A percentile compares a stretch with the other conserved stretches of the same genome.
Conservation (phyloP, 1,140 invertebrate species). For the Eulimnadia texana region DNA sequence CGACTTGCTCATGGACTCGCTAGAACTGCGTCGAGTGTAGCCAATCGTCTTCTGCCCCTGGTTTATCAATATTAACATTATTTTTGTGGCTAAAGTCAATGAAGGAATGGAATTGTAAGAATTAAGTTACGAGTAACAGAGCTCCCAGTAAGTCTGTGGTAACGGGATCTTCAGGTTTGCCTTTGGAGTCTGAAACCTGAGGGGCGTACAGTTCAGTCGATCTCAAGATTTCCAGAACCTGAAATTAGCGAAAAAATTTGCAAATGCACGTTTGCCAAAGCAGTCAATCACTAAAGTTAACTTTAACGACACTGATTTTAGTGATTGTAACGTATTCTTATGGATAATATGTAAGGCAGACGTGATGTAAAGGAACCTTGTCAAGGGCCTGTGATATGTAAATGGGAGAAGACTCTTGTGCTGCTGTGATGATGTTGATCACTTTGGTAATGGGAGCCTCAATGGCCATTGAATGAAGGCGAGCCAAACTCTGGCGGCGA, state of each 20-base stretch:
- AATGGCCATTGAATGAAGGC: conserved; percentile 66
- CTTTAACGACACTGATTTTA: too few relatives aligned
- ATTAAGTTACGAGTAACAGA: conserved; percentile 52
- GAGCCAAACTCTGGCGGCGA: conserved; percentile 70
- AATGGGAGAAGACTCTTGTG: conserved; percentile 65
- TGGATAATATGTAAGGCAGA: too few relatives aligned
- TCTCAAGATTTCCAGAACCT: conserved; percentile 72
- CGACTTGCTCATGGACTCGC: conserved; percentile 36
- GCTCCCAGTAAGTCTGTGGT: conserved; percentile 84
- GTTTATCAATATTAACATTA: background rate
- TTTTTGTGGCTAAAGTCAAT: background rate
- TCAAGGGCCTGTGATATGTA: conserved; percentile 55
- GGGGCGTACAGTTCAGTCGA: conserved; percentile 84
- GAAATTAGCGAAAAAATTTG: background rate
- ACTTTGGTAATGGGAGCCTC: conserved; percentile 88
- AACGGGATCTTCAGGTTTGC: conserved; percentile 70
- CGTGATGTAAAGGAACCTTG: too few relatives aligned
- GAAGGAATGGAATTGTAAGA: background rate
- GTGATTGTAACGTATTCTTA: background rate
- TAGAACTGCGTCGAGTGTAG: conserved; percentile 45
- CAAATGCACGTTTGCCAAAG: too few relatives aligned
- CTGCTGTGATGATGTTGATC: conserved; percentile 42
- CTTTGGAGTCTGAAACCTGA: conserved; percentile 58
- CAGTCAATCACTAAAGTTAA: too few relatives aligned
- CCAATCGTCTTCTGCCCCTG: conserved; percentile 18